Evolutionary conservation across 2,797 vertebrate species (phyloP).

Genomic region (Momotus momota): DNA sequence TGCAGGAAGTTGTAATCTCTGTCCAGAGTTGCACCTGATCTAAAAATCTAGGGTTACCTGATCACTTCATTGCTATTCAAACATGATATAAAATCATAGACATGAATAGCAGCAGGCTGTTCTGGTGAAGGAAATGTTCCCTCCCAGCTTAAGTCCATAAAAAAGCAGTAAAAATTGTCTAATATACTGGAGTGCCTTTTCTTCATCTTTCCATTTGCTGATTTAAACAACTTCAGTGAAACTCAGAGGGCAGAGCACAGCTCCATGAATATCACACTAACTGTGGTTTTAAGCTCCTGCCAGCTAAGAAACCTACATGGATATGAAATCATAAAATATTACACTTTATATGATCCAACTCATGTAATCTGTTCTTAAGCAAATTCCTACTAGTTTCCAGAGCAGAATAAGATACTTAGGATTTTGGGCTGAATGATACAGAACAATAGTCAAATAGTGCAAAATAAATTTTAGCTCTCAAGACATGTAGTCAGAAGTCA

Average conservation of each 20-base stretch:
- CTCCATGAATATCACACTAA: neutral
- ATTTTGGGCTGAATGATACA: neutral
- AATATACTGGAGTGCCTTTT: neutral
- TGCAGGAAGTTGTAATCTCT: neutral
- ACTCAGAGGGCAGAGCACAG: neutral
- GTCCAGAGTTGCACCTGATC: neutral
- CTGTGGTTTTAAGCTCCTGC: neutral
- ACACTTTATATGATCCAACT: neutral
- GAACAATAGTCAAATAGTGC: neutral
- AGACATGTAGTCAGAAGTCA: neutral
- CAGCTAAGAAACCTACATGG: neutral
- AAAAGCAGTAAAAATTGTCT: neutral
- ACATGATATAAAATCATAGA: neutral
- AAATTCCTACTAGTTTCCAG: neutral
- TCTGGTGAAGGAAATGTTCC: neutral
- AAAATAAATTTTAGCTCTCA: neutral
- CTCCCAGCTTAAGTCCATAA: neutral
- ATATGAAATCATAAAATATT: neutral
- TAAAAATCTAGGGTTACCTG: neutral
- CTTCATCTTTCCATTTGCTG: neutral
- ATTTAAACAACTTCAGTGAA: neutral
- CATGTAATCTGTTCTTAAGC: neutral
- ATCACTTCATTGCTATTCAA: neutral
- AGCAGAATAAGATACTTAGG: neutral
- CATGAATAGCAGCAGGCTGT: neutral